Conservation (phyloP, 92 coral and sea anemone genomes). For the Heliopora coerulea region DNA sequence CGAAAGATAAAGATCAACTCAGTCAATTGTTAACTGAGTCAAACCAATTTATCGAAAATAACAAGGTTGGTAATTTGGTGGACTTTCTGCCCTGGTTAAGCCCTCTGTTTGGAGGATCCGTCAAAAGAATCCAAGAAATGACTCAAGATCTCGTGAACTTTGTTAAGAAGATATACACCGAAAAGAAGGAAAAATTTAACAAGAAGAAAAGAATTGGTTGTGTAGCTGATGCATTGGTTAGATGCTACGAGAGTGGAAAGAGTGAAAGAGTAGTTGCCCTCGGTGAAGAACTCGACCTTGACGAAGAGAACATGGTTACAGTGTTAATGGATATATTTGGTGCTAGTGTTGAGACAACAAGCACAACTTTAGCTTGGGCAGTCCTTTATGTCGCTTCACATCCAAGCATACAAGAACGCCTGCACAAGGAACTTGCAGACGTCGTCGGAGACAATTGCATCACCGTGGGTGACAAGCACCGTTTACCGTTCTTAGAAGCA, state of each 20-base stretch:
- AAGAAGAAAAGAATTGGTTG: slow-evolving; percentile 44
- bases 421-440: slow-evolving; percentile 60
- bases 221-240: slow-evolving; percentile 57
- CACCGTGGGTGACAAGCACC: slow-evolving; percentile 67
- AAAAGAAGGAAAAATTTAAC: slow-evolving; percentile 33
- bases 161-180: slow-evolving; percentile 63
- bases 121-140: slow-evolving; percentile 67
- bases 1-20: slow-evolving; percentile 63
- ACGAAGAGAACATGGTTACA: slow-evolving; percentile 73
- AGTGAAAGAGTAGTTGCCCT: slow-evolving; percentile 46
- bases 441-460: slow-evolving; percentile 66
- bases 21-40: slow-evolving; percentile 74
- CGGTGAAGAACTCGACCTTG: slow-evolving; percentile 54
- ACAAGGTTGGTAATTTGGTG: slow-evolving; percentile 78
- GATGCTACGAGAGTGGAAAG: slow-evolving; percentile 35
- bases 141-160: slow-evolving; percentile 64
- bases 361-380: slow-evolving; percentile 77
- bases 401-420: slow-evolving; percentile 68
- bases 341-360: slow-evolving; percentile 83
- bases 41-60: slow-evolving; percentile 76
- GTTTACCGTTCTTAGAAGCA: slow-evolving; percentile 88
- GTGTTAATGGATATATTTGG: slow-evolving; percentile 88
- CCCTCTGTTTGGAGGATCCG: slow-evolving; percentile 64
- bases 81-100: slow-evolving; percentile 98
- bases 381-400: slow-evolving; percentile 78